A percentile compares a stretch with the other conserved stretches of the same genome.
These are phyloP conservation scores for Eriocheir sinensis DNA, from an alignment of 1,140 invertebrate species.

Conservation along the genomic window DNA sequence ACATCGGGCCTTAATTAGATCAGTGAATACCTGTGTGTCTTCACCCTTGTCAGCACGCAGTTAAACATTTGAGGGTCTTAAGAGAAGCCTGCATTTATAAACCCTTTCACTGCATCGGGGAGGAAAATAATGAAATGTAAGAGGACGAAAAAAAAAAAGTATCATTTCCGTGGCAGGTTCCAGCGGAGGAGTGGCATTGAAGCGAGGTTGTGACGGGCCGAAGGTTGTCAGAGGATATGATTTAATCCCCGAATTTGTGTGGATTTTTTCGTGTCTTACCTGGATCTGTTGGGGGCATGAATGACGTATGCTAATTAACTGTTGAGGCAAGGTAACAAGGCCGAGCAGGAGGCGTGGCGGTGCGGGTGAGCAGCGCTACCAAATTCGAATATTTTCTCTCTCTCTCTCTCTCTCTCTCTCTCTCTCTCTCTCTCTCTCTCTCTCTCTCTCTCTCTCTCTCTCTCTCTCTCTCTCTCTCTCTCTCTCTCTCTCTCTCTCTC, in stretches of 20 bases:
- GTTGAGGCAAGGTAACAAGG: conserved; percentile 18
- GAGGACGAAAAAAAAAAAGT: too few relatives aligned
- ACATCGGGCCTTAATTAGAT: too few relatives aligned
- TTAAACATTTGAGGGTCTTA: not conserved
- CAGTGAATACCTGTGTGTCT: too few relatives aligned
- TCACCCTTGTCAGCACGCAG: too few relatives aligned
- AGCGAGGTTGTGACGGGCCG: not conserved
- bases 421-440: conserved; percentile 55
- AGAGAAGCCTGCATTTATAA: not conserved
- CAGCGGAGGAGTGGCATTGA: not conserved
- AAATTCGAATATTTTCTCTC: conserved; percentile 35
- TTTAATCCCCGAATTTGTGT: conserved; percentile 42
- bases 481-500: conserved; percentile 22
- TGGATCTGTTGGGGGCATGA: conserved; percentile 43
- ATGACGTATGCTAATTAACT: conserved; percentile 55
- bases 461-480: conserved; percentile 55
- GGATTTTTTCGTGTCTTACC: not conserved
- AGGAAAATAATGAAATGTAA: too few relatives aligned
- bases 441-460: conserved; percentile 49
- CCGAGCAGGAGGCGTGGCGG: not conserved
- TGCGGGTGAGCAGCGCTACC: conserved; percentile 30
- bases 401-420: conserved; percentile 54
- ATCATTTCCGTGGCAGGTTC: not conserved
- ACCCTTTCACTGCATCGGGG: not conserved
- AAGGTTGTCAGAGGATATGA: conserved; percentile 43